These are phyloP conservation scores for Suricata suricatta DNA, from an alignment of 2,113 vertebrate genomes.

Conservation along the genomic window DNA sequence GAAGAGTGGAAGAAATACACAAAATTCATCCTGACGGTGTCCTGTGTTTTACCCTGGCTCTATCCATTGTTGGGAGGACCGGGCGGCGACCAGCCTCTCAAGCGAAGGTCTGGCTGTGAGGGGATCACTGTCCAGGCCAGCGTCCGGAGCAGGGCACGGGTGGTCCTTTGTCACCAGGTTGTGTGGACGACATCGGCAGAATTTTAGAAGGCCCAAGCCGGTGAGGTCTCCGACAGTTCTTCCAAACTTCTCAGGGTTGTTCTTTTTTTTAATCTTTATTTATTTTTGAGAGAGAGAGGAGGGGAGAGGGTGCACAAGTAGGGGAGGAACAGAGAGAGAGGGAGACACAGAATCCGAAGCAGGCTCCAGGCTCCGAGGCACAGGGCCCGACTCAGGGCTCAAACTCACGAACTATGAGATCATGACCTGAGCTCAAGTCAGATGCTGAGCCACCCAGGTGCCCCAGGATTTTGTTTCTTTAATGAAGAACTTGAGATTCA, in stretches of 20 bases:
- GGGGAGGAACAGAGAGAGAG: no score
- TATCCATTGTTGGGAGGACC: not conserved
- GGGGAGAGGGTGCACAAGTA: no score
- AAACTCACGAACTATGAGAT: no score
- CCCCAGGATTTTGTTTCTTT: not conserved
- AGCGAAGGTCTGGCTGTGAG: not conserved
- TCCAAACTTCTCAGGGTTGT: not conserved
- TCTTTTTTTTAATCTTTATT: not conserved
- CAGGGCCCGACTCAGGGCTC: no score
- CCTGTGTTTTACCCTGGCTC: not conserved
- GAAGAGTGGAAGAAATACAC: not conserved
- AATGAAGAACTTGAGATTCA: not conserved
- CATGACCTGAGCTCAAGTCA: no score
- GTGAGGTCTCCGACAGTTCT: not conserved
- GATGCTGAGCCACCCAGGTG: accelerated
- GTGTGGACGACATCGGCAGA: not conserved
- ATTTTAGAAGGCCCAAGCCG: not conserved
- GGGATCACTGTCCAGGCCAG: not conserved
- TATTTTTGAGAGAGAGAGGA: no score
- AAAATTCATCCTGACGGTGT: not conserved
- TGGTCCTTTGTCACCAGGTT: not conserved
- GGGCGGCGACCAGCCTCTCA: not conserved
- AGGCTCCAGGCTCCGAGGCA: no score
- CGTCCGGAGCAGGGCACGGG: not conserved
- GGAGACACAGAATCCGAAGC: no score